phyloP scores from a whole-genome alignment of 2,888 invertebrate genomes.

The Salpingus planirostris region DNA sequence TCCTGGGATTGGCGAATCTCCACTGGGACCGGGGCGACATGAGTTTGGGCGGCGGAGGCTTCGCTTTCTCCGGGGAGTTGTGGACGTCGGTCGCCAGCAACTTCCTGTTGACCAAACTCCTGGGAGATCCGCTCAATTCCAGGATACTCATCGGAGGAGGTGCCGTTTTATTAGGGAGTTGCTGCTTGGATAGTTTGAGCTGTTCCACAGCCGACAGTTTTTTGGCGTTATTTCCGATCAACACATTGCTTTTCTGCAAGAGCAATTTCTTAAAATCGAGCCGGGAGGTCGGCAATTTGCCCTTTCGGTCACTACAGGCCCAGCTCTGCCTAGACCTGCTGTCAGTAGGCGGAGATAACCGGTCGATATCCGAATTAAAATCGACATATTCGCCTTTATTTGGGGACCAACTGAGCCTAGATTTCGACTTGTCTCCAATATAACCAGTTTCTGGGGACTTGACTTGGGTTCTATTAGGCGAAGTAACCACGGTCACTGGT shows the following conservation, averaged over 20 bases:
- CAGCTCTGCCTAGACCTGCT: slow-evolving; percentile 41
- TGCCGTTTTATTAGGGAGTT: slow-evolving; percentile 30
- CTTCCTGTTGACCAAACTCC: slow-evolving; percentile 56
- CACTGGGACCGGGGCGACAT: slow-evolving; percentile 63
- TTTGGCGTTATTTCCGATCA: slow-evolving; percentile 47
- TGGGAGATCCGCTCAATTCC: slow-evolving; percentile 62
- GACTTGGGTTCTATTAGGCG: slow-evolving; percentile 31
- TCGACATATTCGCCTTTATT: slow-evolving; percentile 39
- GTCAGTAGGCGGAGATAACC: slow-evolving; percentile 35
- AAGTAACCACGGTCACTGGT: slow-evolving; percentile 16
- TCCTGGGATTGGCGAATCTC: slow-evolving; percentile 66
- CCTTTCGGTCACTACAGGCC: slow-evolving; percentile 57
- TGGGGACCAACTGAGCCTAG: slow-evolving; percentile 59
- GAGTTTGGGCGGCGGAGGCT: slow-evolving; percentile 46
- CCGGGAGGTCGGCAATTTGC: slow-evolving; percentile 63
- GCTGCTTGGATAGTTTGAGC: slow-evolving; percentile 58
- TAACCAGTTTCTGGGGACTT: slow-evolving; percentile 55
- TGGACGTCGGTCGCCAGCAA: slow-evolving; percentile 47
- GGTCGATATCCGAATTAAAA: slow-evolving; percentile 34
- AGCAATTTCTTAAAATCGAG: slow-evolving; percentile 76
- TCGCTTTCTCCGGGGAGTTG: slow-evolving; percentile 41
- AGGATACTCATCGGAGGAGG: slow-evolving; percentile 51
- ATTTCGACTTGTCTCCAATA: slow-evolving; percentile 46
- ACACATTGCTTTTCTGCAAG: slow-evolving; percentile 59
- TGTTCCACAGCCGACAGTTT: slow-evolving; percentile 73